Conservation (phyloP, 2,797 vertebrate genomes). For the Pyrocephalus nanus region DNA sequence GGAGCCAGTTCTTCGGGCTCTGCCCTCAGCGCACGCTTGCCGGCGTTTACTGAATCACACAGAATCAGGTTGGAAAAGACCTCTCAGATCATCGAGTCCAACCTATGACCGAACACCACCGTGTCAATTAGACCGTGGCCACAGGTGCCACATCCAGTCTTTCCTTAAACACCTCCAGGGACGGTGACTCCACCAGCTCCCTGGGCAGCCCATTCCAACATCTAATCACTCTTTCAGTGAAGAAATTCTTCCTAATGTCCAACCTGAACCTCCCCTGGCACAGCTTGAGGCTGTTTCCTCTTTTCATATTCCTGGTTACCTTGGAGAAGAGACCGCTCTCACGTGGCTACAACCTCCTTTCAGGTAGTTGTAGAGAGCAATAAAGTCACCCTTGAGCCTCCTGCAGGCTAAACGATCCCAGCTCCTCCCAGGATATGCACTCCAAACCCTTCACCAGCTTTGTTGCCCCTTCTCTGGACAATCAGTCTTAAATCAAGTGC, state of each 20-base stretch:
- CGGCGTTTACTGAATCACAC: background rate
- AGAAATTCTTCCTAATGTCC: background rate
- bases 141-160: background rate
- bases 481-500: accelerated
- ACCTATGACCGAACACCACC: no score
- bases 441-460: background rate
- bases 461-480: background rate
- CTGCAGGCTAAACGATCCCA: background rate
- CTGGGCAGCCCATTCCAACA: background rate
- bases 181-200: background rate
- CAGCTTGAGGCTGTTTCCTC: background rate
- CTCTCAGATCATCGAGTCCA: background rate
- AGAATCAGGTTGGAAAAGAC: background rate
- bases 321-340: no score
- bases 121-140: background rate
- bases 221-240: background rate
- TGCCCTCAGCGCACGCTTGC: accelerated
- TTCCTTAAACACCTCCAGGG: background rate
- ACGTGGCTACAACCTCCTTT: background rate
- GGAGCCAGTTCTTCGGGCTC: background rate
- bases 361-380: background rate
- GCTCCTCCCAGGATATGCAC: background rate
- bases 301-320: background rate
- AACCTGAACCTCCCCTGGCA: background rate
- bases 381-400: background rate